A percentile compares a stretch with the other conserved stretches of the same genome.
These are phyloP conservation scores for Epirrhoe tristata DNA, from an alignment of 2,888 invertebrate genomes.

Conservation along the genomic window DNA sequence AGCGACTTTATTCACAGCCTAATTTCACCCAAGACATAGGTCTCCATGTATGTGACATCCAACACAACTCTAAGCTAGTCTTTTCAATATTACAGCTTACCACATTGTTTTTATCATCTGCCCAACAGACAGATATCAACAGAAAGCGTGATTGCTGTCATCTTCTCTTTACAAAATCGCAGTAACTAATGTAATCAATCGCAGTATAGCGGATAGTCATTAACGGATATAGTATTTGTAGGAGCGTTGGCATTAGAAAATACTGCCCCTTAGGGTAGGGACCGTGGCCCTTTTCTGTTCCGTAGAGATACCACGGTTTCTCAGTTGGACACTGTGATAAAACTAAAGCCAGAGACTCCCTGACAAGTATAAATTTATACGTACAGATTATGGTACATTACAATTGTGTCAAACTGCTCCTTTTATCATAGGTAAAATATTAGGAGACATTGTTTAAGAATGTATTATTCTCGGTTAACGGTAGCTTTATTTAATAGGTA, in stretches of 20 bases:
- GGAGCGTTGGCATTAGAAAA: conserved; percentile 9
- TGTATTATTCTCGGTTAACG: conserved; percentile 5
- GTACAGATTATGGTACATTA: conserved; percentile 45
- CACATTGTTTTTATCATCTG: too few relatives aligned
- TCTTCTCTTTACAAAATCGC: too few relatives aligned
- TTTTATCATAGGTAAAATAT: conserved; percentile 30
- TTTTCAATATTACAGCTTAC: too few relatives aligned
- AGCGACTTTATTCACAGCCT: too few relatives aligned
- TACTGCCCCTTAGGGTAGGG: conserved; percentile 59
- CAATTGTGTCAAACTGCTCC: conserved; percentile 39
- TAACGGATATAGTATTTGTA: not conserved
- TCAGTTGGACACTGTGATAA: conserved; percentile 71
- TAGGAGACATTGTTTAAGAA: conserved; percentile 24
- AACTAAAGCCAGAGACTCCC: conserved; percentile 58
- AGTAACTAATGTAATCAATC: too few relatives aligned
- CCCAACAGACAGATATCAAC: too few relatives aligned
- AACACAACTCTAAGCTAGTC: too few relatives aligned
- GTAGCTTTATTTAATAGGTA: not conserved
- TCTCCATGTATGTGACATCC: too few relatives aligned
- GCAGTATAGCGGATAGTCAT: not conserved
- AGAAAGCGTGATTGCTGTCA: too few relatives aligned
- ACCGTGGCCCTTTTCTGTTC: conserved; percentile 76
- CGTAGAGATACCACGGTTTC: conserved; percentile 64
- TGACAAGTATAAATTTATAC: conserved; percentile 68
- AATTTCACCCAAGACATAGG: too few relatives aligned